A percentile compares a stretch with the other conserved stretches of the same genome.
Evolutionary conservation across 2,113 vertebrate genomes (phyloP).

Genomic region (Osmerus eperlanus): DNA sequence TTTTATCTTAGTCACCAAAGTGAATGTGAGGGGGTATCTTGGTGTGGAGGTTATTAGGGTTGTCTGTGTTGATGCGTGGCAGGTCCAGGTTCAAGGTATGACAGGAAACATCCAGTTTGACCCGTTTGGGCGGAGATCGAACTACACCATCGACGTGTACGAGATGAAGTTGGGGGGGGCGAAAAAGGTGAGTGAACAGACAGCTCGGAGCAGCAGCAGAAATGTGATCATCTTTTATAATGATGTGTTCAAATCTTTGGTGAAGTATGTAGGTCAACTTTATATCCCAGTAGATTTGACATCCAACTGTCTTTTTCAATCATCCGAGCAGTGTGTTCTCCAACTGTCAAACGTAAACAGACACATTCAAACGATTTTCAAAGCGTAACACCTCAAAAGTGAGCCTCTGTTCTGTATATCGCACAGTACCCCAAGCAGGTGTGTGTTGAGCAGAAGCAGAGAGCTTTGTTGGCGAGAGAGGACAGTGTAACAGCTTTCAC

Average conservation of each 20-base stretch:
- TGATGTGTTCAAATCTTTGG: too few species aligned
- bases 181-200: constrained; percentile 79
- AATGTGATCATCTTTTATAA: too few species aligned
- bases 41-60: not conserved
- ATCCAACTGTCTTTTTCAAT: not conserved
- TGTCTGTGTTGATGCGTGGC: constrained; percentile 25
- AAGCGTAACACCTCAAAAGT: too few species aligned
- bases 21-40: not conserved
- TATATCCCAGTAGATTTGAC: too few species aligned
- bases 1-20: too few species aligned
- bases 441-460: not conserved
- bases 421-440: not conserved
- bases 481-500: not conserved
- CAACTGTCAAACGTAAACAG: not conserved
- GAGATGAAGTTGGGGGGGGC: constrained; percentile 89
- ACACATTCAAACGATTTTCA: not conserved
- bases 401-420: not conserved
- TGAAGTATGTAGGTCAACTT: too few species aligned
- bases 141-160: constrained; percentile 96
- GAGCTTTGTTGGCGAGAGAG: not conserved
- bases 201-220: constrained; percentile 1
- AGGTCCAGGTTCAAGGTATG: constrained; percentile 98
- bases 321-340: not conserved
- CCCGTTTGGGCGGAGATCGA: constrained; percentile 91
- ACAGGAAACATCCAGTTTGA: constrained; percentile 98